phyloP scores from a whole-genome alignment of 1,140 invertebrate genomes.

The Drosophila dunni region DNA sequence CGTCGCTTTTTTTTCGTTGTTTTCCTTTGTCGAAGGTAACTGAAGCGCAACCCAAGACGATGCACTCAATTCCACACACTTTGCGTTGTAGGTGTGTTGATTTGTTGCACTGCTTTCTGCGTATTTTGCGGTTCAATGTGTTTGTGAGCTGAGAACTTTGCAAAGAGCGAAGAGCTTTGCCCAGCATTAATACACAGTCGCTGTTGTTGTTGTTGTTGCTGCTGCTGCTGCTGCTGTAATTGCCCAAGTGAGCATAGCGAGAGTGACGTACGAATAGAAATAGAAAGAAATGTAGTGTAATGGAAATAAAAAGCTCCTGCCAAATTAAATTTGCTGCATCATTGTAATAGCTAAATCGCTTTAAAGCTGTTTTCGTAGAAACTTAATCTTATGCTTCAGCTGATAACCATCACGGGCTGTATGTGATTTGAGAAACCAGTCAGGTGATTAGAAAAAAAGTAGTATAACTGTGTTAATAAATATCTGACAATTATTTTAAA shows the following conservation, averaged over 20 bases:
- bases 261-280: constrained; percentile 1
- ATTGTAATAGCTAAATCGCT: constrained; percentile 29
- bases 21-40: constrained; percentile 73
- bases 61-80: constrained; percentile 49
- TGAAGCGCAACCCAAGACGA: constrained; percentile 67
- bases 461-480: too few relatives aligned
- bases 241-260: constrained; percentile 48
- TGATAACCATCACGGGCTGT: constrained; percentile 29
- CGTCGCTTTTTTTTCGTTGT: constrained; percentile 59
- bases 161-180: constrained; percentile 11
- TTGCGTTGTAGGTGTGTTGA: constrained; percentile 37
- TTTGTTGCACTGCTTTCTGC: constrained; percentile 41
- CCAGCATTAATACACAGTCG: constrained; percentile 19
- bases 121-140: constrained; percentile 44
- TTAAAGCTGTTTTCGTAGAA: constrained; percentile 23
- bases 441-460: constrained; percentile 3
- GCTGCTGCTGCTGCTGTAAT: constrained; percentile 17
- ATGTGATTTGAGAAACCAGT: constrained; percentile 25
- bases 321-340: constrained; percentile 33
- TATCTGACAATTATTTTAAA: too few relatives aligned
- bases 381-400: constrained; percentile 24
- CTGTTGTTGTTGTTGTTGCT: constrained; percentile 6
- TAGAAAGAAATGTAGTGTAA: neutral
- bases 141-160: neutral
- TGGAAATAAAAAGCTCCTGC: constrained; percentile 19